phyloP scores from a whole-genome alignment of 2,113 vertebrate genomes.

The Cynoglossus semilaevis region DNA sequence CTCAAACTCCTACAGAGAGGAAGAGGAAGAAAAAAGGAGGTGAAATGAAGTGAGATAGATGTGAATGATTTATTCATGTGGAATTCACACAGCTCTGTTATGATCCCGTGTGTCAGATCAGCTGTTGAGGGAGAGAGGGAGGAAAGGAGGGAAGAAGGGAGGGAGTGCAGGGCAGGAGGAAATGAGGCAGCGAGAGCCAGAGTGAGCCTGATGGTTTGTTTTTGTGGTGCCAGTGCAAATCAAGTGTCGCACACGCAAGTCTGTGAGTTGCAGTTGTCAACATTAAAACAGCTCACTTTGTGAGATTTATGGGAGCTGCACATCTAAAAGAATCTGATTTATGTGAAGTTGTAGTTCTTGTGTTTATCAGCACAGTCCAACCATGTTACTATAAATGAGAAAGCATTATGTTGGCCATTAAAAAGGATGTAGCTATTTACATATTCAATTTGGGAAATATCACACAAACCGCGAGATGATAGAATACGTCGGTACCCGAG shows the following conservation, averaged over 20 bases:
- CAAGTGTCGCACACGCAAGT: constrained; percentile 17
- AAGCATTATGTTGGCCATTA: constrained; percentile 60
- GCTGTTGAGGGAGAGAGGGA: constrained; percentile 24
- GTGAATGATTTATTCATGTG: constrained; percentile 63
- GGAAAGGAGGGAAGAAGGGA: not conserved
- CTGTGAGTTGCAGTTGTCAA: constrained; percentile 41
- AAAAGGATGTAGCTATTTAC: constrained; percentile 68
- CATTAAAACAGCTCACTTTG: constrained; percentile 49
- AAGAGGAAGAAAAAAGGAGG: constrained; percentile 38
- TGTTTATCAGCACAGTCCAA: constrained; percentile 51
- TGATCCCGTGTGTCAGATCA: constrained; percentile 52
- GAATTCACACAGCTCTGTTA: constrained; percentile 58
- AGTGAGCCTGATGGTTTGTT: constrained; percentile 18
- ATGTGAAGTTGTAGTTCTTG: constrained; percentile 31
- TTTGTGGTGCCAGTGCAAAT: constrained; percentile 39
- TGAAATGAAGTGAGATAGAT: constrained; percentile 44
- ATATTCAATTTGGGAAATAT: constrained; percentile 71
- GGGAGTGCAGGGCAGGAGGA: not conserved
- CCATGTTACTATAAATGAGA: constrained; percentile 58
- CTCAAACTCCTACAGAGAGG: constrained; percentile 77
- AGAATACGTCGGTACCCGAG: constrained; percentile 59
- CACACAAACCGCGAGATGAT: constrained; percentile 63
- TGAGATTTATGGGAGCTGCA: constrained; percentile 32
- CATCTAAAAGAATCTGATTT: constrained; percentile 40
- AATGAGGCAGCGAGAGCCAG: constrained; percentile 12